These are phyloP conservation scores for Tinea semifulvella DNA, from an alignment of 2,888 invertebrate genomes.

Conservation along the genomic window DNA sequence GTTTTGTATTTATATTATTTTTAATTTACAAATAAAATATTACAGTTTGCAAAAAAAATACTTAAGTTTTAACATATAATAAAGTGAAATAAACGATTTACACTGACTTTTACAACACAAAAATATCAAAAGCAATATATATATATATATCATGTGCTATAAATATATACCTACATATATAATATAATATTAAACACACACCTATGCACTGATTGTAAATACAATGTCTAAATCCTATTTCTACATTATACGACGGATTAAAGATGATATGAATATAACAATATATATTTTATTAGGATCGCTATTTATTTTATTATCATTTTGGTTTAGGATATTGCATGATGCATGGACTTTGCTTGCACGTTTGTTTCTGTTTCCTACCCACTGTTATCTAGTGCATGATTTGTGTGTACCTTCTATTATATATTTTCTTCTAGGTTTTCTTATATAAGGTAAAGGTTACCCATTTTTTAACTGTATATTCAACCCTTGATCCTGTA, in stretches of 20 bases:
- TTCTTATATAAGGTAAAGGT: no score
- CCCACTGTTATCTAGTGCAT: slow-evolving; percentile 17
- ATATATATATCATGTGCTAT: not conserved
- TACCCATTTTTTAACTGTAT: no score
- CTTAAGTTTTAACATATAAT: no score
- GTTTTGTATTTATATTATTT: no score
- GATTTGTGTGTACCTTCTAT: slow-evolving; percentile 21
- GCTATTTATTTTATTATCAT: not conserved
- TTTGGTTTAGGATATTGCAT: not conserved
- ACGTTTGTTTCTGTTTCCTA: slow-evolving; percentile 4
- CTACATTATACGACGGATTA: not conserved
- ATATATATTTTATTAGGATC: not conserved
- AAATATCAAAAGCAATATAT: not conserved
- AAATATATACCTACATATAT: not conserved
- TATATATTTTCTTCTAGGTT: slow-evolving; percentile 9
- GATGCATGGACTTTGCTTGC: not conserved
- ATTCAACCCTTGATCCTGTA: no score
- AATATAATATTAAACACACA: slow-evolving; percentile 4
- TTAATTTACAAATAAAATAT: no score
- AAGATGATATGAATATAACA: not conserved
- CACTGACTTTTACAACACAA: not conserved
- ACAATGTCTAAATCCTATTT: not conserved
- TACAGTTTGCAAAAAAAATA: no score
- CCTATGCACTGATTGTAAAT: slow-evolving; percentile 7
- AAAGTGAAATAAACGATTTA: slow-evolving; percentile 5